Percentiles rank a stretch among this genome's conserved stretches.
Evolutionary conservation across 2,888 invertebrate genomes (phyloP).

Genomic region (Aleiodes testaceus): DNA sequence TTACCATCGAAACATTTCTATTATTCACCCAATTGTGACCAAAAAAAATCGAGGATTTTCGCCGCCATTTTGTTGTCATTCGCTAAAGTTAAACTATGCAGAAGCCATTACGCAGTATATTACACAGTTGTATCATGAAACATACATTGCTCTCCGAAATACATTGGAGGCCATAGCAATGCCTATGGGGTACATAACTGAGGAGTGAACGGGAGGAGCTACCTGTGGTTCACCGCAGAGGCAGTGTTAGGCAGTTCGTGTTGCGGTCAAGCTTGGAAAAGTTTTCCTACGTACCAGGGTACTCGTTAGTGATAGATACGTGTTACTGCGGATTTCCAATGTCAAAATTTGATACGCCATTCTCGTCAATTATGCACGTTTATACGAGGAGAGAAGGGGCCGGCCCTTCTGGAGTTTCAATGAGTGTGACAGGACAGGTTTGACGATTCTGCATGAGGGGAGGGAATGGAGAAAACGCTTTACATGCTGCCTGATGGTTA

Average conservation of each 20-base stretch:
- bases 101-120: too few relatives aligned
- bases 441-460: slow-evolving; percentile 34
- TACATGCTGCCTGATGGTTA: background rate
- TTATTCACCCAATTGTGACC: too few relatives aligned
- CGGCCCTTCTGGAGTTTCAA: slow-evolving; percentile 26
- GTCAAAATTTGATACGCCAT: slow-evolving; percentile 59
- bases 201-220: slow-evolving; percentile 34
- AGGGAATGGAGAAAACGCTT: background rate
- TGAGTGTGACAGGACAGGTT: slow-evolving; percentile 20
- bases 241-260: slow-evolving; percentile 55
- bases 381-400: slow-evolving; percentile 21
- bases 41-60: too few relatives aligned
- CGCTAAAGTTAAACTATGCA: too few relatives aligned
- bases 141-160: slow-evolving; percentile 25
- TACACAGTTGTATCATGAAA: slow-evolving; percentile 16
- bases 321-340: slow-evolving; percentile 58
- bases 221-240: slow-evolving; percentile 58
- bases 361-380: slow-evolving; percentile 64
- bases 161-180: too few relatives aligned
- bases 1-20: slow-evolving; percentile 31
- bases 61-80: too few relatives aligned
- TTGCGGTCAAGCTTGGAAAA: slow-evolving; percentile 56
- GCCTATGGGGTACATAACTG: slow-evolving; percentile 7
- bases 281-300: slow-evolving; percentile 43
- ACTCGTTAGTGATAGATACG: slow-evolving; percentile 58